Evolutionary conservation across 2,113 vertebrate genomes (phyloP).

Genomic region (Pollachius pollachius): DNA sequence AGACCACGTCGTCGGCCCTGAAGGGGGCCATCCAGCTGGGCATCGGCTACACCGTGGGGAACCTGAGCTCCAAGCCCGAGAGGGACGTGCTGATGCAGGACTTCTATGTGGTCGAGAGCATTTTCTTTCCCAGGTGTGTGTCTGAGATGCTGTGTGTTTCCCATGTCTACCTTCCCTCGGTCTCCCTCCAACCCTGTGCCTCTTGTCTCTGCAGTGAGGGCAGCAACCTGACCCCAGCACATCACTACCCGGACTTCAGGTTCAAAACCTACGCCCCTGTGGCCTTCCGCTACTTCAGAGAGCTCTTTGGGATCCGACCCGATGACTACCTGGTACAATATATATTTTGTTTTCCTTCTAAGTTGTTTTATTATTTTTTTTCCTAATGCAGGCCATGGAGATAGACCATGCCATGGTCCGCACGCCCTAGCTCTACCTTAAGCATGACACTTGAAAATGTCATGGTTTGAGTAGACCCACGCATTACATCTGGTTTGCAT

Average conservation of each 20-base stretch:
- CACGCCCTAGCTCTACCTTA: too few species aligned
- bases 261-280: constrained; percentile 98
- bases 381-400: neutral
- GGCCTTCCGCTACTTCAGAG: constrained; percentile 96
- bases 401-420: too few species aligned
- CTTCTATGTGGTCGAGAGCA: constrained; percentile 97
- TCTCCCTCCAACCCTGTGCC: neutral
- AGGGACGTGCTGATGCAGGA: constrained; percentile 99
- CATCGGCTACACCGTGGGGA: constrained; percentile 96
- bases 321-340: constrained; percentile 93
- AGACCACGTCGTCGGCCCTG: constrained; percentile 96
- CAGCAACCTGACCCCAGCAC: constrained; percentile 95
- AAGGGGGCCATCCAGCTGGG: constrained; percentile 97
- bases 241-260: constrained; percentile 95
- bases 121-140: constrained; percentile 90
- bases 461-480: too few species aligned
- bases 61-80: constrained; percentile 97
- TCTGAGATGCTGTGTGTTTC: neutral
- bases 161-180: neutral
- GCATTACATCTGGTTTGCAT: too few species aligned
- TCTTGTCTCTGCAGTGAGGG: constrained; percentile 81
- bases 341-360: neutral
- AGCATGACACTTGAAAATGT: too few species aligned
- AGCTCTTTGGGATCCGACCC: constrained; percentile 96
- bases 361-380: neutral